Evolutionary conservation across 2,888 invertebrate genomes (phyloP).

Genomic region (Mactromeris polynyma): DNA sequence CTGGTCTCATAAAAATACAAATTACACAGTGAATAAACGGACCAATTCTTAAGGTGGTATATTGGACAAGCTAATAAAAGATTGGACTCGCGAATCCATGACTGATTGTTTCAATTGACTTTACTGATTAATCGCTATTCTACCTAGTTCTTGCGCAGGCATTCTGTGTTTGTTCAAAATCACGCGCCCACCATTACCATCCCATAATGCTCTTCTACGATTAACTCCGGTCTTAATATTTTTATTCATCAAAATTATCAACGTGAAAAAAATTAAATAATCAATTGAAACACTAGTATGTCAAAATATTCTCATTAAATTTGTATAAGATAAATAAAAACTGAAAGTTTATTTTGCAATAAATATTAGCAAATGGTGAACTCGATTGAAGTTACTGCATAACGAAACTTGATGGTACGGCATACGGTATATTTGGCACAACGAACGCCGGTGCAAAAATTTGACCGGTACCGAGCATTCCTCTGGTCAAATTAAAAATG

Average conservation of each 20-base stretch:
- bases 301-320: background rate
- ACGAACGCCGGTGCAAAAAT: no score
- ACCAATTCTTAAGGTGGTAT: background rate
- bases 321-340: background rate
- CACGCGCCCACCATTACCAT: conserved; percentile 88
- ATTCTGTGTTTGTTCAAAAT: conserved; percentile 87
- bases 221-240: conserved; percentile 33
- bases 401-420: background rate
- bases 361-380: background rate
- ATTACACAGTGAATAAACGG: background rate
- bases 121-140: conserved; percentile 42
- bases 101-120: conserved; percentile 28
- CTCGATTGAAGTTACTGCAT: background rate
- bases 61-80: conserved; percentile 23
- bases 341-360: background rate
- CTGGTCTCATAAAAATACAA: conserved; percentile 23
- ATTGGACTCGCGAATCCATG: background rate
- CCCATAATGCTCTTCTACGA: conserved; percentile 82
- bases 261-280: background rate
- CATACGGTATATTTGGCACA: no score
- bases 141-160: conserved; percentile 80
- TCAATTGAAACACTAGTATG: background rate
- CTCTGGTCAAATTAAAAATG: no score
- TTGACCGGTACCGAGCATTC: no score
- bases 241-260: background rate